Evolutionary conservation across 2,797 vertebrate species (phyloP).

Genomic region (Notamacropus eugenii): DNA sequence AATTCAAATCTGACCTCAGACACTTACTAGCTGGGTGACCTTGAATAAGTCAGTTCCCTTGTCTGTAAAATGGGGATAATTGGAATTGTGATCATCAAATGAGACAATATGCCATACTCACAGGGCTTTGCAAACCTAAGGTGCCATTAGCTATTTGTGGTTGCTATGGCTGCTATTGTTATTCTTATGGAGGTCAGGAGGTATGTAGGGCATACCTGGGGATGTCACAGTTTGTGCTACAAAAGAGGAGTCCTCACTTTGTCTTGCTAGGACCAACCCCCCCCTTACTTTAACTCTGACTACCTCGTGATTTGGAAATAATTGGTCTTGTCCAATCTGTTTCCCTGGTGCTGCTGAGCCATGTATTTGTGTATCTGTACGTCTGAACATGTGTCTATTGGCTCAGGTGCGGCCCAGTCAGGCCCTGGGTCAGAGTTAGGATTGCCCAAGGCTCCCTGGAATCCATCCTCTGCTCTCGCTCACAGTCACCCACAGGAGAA

Average conservation of each 20-base stretch:
- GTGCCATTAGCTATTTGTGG: not conserved
- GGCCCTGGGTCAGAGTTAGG: constrained; percentile 22
- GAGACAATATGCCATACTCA: not conserved
- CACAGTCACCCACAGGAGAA: constrained; percentile 39
- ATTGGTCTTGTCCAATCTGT: not conserved
- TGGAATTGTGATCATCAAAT: not conserved
- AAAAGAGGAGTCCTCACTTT: not conserved
- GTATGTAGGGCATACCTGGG: not conserved
- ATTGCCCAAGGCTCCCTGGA: constrained; percentile 24
- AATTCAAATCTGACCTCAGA: no score
- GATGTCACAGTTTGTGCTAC: not conserved
- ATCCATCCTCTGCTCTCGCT: not conserved
- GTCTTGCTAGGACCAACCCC: not conserved
- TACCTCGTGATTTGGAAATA: not conserved
- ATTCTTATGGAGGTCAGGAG: not conserved
- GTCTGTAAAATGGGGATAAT: not conserved
- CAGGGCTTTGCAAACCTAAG: not conserved
- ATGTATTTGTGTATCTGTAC: no score
- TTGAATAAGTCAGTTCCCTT: not conserved
- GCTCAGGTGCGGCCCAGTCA: not conserved
- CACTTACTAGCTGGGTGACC: no score
- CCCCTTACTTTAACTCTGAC: not conserved
- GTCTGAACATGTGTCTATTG: no score
- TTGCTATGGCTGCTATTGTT: not conserved
- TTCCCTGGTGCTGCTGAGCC: not conserved